A percentile compares a stretch with the other conserved stretches of the same genome.
These are phyloP conservation scores for Schlechtendalia chinensis DNA, from an alignment of 1,140 invertebrate genomes.

Conservation along the genomic window DNA sequence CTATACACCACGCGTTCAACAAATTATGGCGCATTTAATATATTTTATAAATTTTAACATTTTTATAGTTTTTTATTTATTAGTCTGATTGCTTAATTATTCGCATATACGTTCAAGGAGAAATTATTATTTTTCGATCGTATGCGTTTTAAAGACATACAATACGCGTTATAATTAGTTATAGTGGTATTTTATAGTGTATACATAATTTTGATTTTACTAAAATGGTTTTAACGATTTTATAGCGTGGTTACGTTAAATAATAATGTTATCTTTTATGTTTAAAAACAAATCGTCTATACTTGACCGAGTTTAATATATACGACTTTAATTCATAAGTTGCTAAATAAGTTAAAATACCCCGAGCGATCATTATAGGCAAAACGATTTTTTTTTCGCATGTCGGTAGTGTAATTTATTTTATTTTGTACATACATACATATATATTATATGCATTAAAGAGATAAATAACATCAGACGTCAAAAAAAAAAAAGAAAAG, in stretches of 20 bases:
- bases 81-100: too few relatives aligned
- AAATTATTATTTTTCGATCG: too few relatives aligned
- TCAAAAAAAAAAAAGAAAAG: constrained; percentile 8
- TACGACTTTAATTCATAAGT: not conserved
- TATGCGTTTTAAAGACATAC: too few relatives aligned
- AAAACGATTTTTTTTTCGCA: not conserved
- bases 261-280: not conserved
- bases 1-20: too few relatives aligned
- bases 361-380: not conserved
- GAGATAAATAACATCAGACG: constrained; percentile 17
- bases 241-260: not conserved
- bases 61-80: too few relatives aligned
- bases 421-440: not conserved
- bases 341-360: constrained; percentile 28
- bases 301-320: not conserved
- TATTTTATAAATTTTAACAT: too few relatives aligned
- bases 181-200: too few relatives aligned
- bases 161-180: too few relatives aligned
- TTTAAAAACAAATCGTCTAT: not conserved
- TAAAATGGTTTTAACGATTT: too few relatives aligned
- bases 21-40: too few relatives aligned
- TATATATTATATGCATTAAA: not conserved
- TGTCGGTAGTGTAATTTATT: constrained; percentile 12
- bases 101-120: too few relatives aligned
- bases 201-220: too few relatives aligned